Conservation (phyloP, 2,797 vertebrate species). For the Okamejei kenojei region DNA sequence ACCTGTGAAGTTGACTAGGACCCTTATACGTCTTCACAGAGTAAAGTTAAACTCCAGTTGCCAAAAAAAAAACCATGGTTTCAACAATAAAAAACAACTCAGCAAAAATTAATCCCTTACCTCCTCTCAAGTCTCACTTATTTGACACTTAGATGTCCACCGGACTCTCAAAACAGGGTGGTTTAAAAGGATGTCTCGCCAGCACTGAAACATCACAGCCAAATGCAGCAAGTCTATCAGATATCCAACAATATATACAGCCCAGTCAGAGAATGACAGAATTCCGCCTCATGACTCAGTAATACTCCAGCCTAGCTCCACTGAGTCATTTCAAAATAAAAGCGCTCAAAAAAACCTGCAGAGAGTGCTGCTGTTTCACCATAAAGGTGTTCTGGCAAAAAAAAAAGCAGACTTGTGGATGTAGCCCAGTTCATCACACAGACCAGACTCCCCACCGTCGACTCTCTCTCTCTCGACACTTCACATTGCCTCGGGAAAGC, state of each 20-base stretch:
- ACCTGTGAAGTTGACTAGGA: background rate
- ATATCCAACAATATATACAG: conserved; percentile 67
- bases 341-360: conserved; percentile 48
- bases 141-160: background rate
- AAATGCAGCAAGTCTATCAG: conserved; percentile 58
- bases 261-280: conserved; percentile 60
- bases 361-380: background rate
- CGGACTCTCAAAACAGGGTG: background rate
- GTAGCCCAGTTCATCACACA: too few species aligned
- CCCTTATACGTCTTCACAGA: background rate
- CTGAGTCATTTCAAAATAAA: conserved; percentile 70
- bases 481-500: too few species aligned
- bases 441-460: too few species aligned
- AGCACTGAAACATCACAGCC: conserved; percentile 37
- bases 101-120: background rate
- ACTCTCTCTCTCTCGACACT: too few species aligned
- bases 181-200: background rate
- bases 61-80: background rate
- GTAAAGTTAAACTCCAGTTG: background rate
- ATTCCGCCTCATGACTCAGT: conserved; percentile 53
- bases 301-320: conserved; percentile 42
- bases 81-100: too few species aligned
- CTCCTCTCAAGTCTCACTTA: background rate
- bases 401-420: too few species aligned
- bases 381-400: background rate